Base-by-base conservation (phyloP, 2,797 vertebrate species). In the Enteromius anoplus region DNA sequence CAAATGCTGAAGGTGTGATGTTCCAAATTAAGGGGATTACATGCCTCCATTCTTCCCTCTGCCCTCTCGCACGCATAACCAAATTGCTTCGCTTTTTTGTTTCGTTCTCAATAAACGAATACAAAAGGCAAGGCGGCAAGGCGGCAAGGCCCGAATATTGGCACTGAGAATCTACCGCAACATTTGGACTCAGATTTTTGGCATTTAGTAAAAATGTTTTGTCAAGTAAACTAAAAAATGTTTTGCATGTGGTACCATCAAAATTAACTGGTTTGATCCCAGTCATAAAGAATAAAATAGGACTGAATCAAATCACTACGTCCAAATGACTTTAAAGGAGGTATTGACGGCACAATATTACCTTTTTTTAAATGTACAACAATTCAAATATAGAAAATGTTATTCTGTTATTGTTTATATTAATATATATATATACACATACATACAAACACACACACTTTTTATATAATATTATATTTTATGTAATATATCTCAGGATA, bases 11-110 rank as follows among this genome's bases (percentile, higher is more conserved):
- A 88, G 92, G 90, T 58, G 90, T 89, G 90, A 93, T 92, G 91
- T 92, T 92, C 91, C 92, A 93, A 93, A 95, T 94, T 92, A 93
- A 91, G 81, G 89, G 89, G 91, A 95, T 94, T 93, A 93, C 93
- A 93, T 88, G 91, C 90, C 90, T 82, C 85, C 83, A 86, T 90
- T 90, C 87, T 86, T 83, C 76, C 84, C 81, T 88, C 89, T 91
- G 90, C 89, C 91, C 88, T 85, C 87, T 90, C 85, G 84, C 82
- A 17, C 78, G 21, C 69, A 70, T 45, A 78, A 85, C 73, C 91
- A 92, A 90, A 94, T 92, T 92, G 91, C 90, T 90, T 90, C 89
- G 90, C 90, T 87, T 91, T 88, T 91, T 90, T 88, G 79, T 90
- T 90, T 89, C 89, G 88, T 86, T 87, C 86, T 87, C 76, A 89